Evolutionary conservation across 2,888 invertebrate genomes (phyloP), one percentile per base, ranked within the genome.

Genomic region (Corbicula japonica): DNA sequence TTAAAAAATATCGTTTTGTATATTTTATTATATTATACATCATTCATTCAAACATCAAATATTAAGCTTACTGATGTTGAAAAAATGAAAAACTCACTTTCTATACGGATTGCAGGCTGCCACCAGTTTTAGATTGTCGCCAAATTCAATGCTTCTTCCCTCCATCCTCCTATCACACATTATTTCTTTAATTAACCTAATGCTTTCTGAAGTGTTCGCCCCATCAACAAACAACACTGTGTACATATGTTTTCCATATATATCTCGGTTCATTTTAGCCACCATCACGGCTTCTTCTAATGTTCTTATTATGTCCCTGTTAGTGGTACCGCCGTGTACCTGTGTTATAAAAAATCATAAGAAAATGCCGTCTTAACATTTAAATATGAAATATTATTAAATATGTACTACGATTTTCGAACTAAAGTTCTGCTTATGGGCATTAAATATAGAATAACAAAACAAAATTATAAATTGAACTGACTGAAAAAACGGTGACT

Each of bases 91-190:
- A 30, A 63, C 81, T 72, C 87, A 92, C 91, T 90, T 91, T 83
- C 92, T 87, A 83, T 92, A 92, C 2, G 92, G 92, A 77, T 92
- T 92, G 81, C 91, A 91, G 21, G 92, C 92, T 54, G 92, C 92
- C 15, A 92, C 88, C 44, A 92, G 88, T 69, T 90, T 91, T 21
- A 92, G 85, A 30, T 87, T 88, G 35, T 83, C 62, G 50, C 63
- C 74, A 2, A 83, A 79, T 34, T 74, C 69, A 18, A 92, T 74
- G 10, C 80, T 87, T 56, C 87, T 52, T 35, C 92, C 92, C 35
- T 85, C 79, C 54, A 92, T 83, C 6, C 87, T 86, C 15, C 84
- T 84, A 76, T 92, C 92, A 85, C 91, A 92, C 90, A 92, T 90
- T 32, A 92, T 90, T 78, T 92, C 92, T 76, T 92, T 92, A 56